Base-by-base conservation (phyloP, 2,888 invertebrate species). In the Noctua comes region DNA sequence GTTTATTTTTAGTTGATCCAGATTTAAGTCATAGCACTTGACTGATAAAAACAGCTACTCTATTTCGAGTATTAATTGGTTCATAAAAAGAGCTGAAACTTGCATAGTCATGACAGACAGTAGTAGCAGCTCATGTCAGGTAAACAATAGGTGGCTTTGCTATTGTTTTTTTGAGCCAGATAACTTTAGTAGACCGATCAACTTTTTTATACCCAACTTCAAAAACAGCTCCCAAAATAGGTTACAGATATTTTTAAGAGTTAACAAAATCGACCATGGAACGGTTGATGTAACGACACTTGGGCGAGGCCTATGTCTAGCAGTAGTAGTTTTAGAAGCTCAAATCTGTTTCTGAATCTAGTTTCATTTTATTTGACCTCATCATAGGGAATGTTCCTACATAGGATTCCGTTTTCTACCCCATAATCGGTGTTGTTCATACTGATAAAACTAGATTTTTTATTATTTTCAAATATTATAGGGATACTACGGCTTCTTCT, bases 61-160 rank as follows among this genome's bases (percentile, higher is more conserved):
- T 73, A 84, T 81, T 76, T 72, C 48, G 18, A 71, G 85, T 81
- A 70, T 76, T 76, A 80, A 83, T 83, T 84, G 77, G 81, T 77
- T 81, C 36, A 62, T 69, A 83, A 84, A 84, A 83, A 73, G 70
- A 68, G 66, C 43, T 69, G 10, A 77, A 74, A 76, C n/a, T 18
- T 80, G 80, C 79, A 18, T 10, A 65, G 76, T 86, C 82, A 81
- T 78, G 77, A 40, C 79, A 78, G 70, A 71, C 69, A 70, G 62
- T 21, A 68, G 80, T 75, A 36, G 68, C 54, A 40, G 57, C 66
- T 80, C 72, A 69, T 82, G 76, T 77, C 85, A 69, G 72, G 43
- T 71, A 77, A 77, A 83, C 73, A 83, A 83, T 64, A 68, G 85
- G 24, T 24, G 46, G 68, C 59, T 46, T n/a, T 27, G 36, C 75